A percentile compares a stretch with the other conserved stretches of the same genome.
These are phyloP conservation scores for Aplochiton taeniatus DNA, from an alignment of 2,797 vertebrate genomes.

Conservation along the genomic window DNA sequence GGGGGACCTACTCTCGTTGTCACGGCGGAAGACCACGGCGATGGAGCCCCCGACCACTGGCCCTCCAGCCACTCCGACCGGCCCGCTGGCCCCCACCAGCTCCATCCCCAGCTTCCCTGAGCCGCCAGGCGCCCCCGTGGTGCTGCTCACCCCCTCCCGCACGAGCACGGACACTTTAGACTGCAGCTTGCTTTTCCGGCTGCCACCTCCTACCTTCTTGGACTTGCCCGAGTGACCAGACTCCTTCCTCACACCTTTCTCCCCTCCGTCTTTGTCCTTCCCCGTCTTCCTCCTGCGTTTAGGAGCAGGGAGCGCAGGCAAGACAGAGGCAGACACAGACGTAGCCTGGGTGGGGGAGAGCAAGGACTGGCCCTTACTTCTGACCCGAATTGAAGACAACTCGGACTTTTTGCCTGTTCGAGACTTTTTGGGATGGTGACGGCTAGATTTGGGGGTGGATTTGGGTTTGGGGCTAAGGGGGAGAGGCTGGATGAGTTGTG, in stretches of 20 bases:
- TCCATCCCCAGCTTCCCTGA: conserved; percentile 75
- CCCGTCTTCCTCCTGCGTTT: conserved; percentile 67
- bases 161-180: conserved; percentile 93
- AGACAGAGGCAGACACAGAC: conserved; percentile 48
- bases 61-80: conserved; percentile 53
- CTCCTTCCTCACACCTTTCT: conserved; percentile 75
- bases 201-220: conserved; percentile 67
- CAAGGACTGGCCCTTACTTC: conserved; percentile 69
- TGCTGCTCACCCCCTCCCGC: conserved; percentile 89
- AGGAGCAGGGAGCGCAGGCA: conserved; percentile 50
- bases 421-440: conserved; percentile 69
- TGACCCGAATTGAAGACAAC: conserved; percentile 60
- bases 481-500: conserved; percentile 62
- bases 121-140: conserved; percentile 75
- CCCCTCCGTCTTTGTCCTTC: conserved; percentile 69
- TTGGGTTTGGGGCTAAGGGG: conserved; percentile 68
- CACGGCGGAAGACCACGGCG: conserved; percentile 89
- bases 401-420: conserved; percentile 62
- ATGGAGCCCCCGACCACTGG: conserved; percentile 87
- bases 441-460: conserved; percentile 54
- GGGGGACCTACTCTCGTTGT: conserved; percentile 90
- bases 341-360: conserved; percentile 42
- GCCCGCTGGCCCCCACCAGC: conserved; percentile 62
- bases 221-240: conserved; percentile 65
- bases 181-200: conserved; percentile 87